Evolutionary conservation across 2,888 invertebrate genomes (phyloP), one percentile per base, ranked within the genome.

Genomic region (Furcula furcula): DNA sequence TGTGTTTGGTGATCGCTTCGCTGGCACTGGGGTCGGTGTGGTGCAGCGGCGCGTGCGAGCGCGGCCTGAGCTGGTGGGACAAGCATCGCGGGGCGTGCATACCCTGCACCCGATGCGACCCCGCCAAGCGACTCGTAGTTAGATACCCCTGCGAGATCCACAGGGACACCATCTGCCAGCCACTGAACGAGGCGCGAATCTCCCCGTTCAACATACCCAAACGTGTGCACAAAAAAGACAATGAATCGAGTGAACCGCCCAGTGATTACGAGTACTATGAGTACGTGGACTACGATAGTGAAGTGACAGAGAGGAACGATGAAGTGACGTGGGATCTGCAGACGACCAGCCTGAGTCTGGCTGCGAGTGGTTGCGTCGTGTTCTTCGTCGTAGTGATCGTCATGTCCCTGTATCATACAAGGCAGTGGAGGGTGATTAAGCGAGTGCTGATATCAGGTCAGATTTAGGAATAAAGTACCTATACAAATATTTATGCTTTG

Each of bases 381-480:
- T 95, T 95, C 89, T 94, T 95, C 88, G 86, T 94, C 59, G 93
- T 93, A 50, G 94, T 94, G 69, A 91, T 94, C 55, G 91, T 92
- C 63, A 92, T 94, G 72, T 93, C 94, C 54, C 81, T 95, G 59
- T 92, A 94, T 64, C 94, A 95, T 71, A 93, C 94, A 57, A 91
- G 92, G 65, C 95, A 95, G 75, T 95, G 95, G 95, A 91, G 92
- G 73, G 90, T 92, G 66, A 91, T 95, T 70, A 94, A 95, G 80
- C 92, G 91, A 65, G 93, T 93, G 64, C 92, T 94, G 57, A 93
- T 93, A 73, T 93, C 94, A 83, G 95, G 95, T 95, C 76, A 91
- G 91, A 21, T 20, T 7, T 19, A n/a, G n/a, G n/a, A n/a, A n/a
- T n/a, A n/a, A n/a, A n/a, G n/a, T n/a, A n/a, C n/a, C n/a, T n/a